These are phyloP conservation scores for Scylla paramamosain DNA, from an alignment of 1,140 invertebrate species.

Conservation along the genomic window DNA sequence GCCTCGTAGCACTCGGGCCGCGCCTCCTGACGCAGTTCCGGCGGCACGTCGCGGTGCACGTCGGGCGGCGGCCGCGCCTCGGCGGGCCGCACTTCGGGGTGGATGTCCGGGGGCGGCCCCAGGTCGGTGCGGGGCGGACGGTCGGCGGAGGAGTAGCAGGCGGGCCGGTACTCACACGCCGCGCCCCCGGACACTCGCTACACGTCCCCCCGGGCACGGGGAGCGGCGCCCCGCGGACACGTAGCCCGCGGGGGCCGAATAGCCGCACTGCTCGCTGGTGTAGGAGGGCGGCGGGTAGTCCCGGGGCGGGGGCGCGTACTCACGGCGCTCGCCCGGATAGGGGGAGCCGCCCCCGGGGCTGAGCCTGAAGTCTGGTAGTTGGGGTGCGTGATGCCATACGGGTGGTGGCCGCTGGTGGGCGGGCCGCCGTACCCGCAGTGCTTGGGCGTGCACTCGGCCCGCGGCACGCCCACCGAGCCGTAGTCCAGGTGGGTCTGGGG, in stretches of 20 bases:
- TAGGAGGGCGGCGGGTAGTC: slow-evolving; percentile 28
- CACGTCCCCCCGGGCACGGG: slow-evolving; percentile 58
- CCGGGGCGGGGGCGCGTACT: not conserved
- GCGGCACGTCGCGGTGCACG: slow-evolving; percentile 41
- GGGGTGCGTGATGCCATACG: slow-evolving; percentile 66
- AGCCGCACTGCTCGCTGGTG: slow-evolving; percentile 46
- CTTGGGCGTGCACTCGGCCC: slow-evolving; percentile 69
- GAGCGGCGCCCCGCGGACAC: slow-evolving; percentile 8
- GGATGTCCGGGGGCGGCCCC: slow-evolving; percentile 55
- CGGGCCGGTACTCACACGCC: slow-evolving; percentile 30
- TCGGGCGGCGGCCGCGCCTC: slow-evolving; percentile 52
- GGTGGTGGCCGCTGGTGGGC: slow-evolving; percentile 49
- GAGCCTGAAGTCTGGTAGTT: slow-evolving; percentile 54
- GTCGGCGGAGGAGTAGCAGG: slow-evolving; percentile 48
- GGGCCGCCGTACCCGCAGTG: slow-evolving; percentile 49
- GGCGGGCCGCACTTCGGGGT: slow-evolving; percentile 33
- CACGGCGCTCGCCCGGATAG: slow-evolving; percentile 54
- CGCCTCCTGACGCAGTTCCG: slow-evolving; percentile 54
- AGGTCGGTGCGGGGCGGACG: slow-evolving; percentile 51
- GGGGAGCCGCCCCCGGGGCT: not conserved
- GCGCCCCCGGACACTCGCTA: slow-evolving; percentile 63
- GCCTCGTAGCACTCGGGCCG: slow-evolving; percentile 68
- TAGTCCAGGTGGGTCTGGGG: slow-evolving; percentile 51
- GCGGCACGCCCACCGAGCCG: slow-evolving; percentile 1
- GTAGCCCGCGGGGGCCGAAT: not conserved